Evolutionary conservation across 2,113 vertebrate genomes (phyloP).

Genomic region (Gallinago undulata): DNA sequence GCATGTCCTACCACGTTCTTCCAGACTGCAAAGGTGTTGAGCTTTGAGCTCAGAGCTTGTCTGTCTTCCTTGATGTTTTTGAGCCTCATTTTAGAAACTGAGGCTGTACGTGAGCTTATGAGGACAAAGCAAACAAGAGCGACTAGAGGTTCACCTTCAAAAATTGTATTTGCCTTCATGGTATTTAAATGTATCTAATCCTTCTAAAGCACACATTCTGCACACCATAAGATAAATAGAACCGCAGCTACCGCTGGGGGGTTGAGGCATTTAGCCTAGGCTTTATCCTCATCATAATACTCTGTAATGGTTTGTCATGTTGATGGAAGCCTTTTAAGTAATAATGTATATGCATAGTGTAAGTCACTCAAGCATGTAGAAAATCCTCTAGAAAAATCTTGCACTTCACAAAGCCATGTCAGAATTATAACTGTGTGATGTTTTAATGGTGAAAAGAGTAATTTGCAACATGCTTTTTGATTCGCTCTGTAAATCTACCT

Average conservation of each 20-base stretch:
- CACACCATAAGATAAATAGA: neutral
- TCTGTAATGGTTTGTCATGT: neutral
- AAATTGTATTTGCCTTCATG: neutral
- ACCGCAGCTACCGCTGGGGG: neutral
- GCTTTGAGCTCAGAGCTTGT: neutral
- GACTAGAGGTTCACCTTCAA: neutral
- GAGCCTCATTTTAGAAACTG: neutral
- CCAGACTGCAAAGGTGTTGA: neutral
- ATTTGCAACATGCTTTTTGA: neutral
- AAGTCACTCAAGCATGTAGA: neutral
- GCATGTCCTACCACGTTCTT: neutral
- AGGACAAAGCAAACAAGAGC: neutral
- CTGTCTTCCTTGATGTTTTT: neutral
- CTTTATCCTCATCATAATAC: neutral
- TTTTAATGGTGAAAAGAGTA: neutral
- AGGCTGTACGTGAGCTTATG: neutral
- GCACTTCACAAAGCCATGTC: neutral
- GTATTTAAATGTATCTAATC: neutral
- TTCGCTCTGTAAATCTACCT: neutral
- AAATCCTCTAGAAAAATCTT: neutral
- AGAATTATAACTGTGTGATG: neutral
- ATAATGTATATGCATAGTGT: neutral
- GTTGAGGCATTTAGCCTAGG: neutral
- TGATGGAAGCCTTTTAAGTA: neutral
- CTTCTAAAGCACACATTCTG: neutral